These are phyloP conservation scores for Unio pictorum DNA, from an alignment of 2,888 invertebrate genomes.

Conservation along the genomic window DNA sequence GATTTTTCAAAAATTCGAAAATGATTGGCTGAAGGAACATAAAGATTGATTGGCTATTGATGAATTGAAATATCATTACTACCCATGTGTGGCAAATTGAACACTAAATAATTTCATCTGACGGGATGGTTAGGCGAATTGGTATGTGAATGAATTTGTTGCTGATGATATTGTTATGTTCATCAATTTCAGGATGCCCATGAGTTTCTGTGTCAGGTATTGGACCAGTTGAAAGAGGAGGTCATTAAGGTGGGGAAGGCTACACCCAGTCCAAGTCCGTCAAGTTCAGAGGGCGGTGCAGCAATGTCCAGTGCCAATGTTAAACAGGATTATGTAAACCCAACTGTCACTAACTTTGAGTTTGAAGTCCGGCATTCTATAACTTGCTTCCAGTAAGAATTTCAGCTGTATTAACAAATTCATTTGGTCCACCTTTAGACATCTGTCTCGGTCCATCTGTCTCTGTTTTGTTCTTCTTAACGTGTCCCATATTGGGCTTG, in stretches of 20 bases:
- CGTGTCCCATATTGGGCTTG: no score
- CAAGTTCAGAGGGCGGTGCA: conserved; percentile 12
- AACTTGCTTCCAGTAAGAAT: conserved; percentile 55
- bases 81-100: no score
- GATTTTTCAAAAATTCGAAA: no score
- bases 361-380: conserved; percentile 64
- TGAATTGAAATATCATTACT: no score
- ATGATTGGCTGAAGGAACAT: no score
- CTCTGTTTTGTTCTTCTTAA: no score
- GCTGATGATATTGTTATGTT: background rate
- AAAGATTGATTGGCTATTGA: no score
- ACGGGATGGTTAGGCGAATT: no score
- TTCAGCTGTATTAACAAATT: background rate
- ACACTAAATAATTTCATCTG: no score
- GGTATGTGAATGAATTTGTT: background rate
- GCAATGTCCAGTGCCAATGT: conserved; percentile 4
- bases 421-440: background rate
- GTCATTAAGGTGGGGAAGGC: conserved; percentile 50
- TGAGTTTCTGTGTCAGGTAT: conserved; percentile 67
- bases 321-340: conserved; percentile 43
- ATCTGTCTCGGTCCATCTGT: no score
- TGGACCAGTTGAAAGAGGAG: conserved; percentile 69
- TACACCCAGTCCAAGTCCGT: conserved; percentile 45
- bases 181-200: conserved; percentile 68
- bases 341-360: conserved; percentile 65